A percentile compares a stretch with the other conserved stretches of the same genome.
These are phyloP conservation scores for Istiophorus platypterus DNA, from an alignment of 2,113 vertebrate genomes.

Conservation along the genomic window DNA sequence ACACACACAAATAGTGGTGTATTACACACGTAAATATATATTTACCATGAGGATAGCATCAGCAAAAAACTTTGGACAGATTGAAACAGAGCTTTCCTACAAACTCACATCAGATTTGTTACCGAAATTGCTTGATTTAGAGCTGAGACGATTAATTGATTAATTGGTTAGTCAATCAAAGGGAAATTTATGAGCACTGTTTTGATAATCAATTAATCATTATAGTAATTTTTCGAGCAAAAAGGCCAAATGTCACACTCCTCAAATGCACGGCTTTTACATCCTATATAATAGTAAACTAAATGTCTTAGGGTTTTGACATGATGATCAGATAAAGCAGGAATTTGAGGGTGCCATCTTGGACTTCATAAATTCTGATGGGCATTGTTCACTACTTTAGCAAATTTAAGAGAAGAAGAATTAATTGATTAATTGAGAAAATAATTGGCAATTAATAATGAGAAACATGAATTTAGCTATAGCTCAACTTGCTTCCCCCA, in stretches of 20 bases:
- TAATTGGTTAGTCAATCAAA: not conserved
- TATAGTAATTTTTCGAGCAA: not conserved
- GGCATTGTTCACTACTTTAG: not conserved
- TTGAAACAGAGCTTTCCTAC: not conserved
- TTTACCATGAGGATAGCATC: not conserved
- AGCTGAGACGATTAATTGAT: not conserved
- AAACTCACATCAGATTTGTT: not conserved
- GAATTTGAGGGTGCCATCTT: not conserved
- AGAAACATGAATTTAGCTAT: not conserved
- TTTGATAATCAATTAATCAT: not conserved
- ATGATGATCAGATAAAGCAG: not conserved
- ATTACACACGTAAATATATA: not conserved
- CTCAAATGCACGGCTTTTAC: not conserved
- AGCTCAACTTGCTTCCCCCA: not conserved
- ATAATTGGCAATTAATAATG: not conserved
- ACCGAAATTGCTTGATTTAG: not conserved
- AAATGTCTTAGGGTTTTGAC: not conserved
- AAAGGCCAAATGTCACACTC: not conserved
- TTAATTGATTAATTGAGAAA: not conserved
- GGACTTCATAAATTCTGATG: not conserved
- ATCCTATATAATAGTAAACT: not conserved
- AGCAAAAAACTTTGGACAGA: not conserved
- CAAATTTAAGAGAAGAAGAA: not conserved
- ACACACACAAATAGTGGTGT: not conserved
- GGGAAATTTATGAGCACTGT: not conserved